These are phyloP conservation scores for Calephelis nemesis DNA, from an alignment of 1,140 invertebrate species.

Conservation along the genomic window DNA sequence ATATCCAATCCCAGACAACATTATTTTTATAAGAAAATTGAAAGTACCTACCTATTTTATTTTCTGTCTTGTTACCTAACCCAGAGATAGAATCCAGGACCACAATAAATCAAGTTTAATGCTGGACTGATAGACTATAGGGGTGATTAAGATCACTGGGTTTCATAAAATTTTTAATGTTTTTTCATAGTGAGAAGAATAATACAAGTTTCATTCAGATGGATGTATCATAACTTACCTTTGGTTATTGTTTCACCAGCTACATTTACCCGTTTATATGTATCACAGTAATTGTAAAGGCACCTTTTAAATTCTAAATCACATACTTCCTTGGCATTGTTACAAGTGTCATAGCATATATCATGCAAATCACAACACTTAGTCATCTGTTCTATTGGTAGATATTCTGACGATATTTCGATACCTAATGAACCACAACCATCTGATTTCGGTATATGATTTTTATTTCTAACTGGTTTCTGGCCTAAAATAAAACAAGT, in stretches of 20 bases:
- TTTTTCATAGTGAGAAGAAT: no score
- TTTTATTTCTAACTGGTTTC: conserved; percentile 84
- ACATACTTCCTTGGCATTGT: conserved; percentile 90
- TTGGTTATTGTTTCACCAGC: conserved; percentile 83
- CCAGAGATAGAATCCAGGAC: no score
- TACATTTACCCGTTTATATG: conserved; percentile 82
- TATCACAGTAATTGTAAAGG: conserved; percentile 90
- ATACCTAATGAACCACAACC: conserved; percentile 90
- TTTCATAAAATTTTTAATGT: no score
- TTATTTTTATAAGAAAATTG: no score
- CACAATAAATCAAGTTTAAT: no score
- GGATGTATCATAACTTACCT: conserved; percentile 55
- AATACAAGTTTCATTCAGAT: no score
- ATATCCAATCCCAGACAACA: no score
- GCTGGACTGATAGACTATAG: no score
- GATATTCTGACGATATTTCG: conserved; percentile 86
- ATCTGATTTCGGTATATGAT: conserved; percentile 86
- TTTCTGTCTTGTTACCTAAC: no score
- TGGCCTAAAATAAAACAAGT: conserved; percentile 77
- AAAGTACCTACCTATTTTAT: no score
- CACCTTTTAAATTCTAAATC: conserved; percentile 93
- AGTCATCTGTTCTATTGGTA: conserved; percentile 88
- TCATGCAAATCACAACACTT: conserved; percentile 93
- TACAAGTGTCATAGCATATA: conserved; percentile 94
- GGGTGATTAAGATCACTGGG: no score